Evolutionary conservation across 1,140 invertebrate genomes (phyloP), one percentile per base, ranked within the genome.

Genomic region (Drosophila ananassae): DNA sequence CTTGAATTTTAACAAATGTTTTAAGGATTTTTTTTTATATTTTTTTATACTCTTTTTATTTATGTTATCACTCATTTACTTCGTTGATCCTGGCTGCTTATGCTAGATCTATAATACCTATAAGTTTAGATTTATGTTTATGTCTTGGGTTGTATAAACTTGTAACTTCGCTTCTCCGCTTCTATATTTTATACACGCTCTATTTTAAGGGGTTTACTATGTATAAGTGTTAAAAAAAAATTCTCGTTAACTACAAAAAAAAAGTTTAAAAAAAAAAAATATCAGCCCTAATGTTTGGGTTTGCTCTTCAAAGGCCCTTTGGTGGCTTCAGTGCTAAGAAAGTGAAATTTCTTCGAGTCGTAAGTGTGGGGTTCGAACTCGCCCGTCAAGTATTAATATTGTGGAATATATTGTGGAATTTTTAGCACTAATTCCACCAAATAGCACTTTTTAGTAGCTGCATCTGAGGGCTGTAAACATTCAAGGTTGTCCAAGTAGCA

Each of bases 81-180:
- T 91, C 89, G 89, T 91, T 91, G 89, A 91, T 90, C 79, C 84
- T 91, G 89, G 69, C 89, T 79, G 81, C 81, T 84, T 83, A 83
- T 64, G 59, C 56, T 74, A 77, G 63, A 54, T 41, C 54, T 79
- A 67, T 71, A 73, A 82, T 66, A 63, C 48, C 73, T 69, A 47
- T 55, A 60, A 50, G 50, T 60, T 34, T 62, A 50, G 52, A 56
- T 64, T 58, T 83, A 52, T 44, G 46, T 62, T 63, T 62, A 58
- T 50, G n/a, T 77, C 41, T 47, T 61, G 44, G 37, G 44, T 56
- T 44, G 54, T 48, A 72, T 75, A 47, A 64, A 55, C 47, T 54
- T 63, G n/a, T 37, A 37, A 63, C 21, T 47, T 28, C 13, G 24
- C 34, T 32, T 25, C 24, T 39, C 44, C 2, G 7, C 10, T 22